Evolutionary conservation across 2,888 invertebrate genomes (phyloP).

Genomic region (Thelaira solivaga): DNA sequence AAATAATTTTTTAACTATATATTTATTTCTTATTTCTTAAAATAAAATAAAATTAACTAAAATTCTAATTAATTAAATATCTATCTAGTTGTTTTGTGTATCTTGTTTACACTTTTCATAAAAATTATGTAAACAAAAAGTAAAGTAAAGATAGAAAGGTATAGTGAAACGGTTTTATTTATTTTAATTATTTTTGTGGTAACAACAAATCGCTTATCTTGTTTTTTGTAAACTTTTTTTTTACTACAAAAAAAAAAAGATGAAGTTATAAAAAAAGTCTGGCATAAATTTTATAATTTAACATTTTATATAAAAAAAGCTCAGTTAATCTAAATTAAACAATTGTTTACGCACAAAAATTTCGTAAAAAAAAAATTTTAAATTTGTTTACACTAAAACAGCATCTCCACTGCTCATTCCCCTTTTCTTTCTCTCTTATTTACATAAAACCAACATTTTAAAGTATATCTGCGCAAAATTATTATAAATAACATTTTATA

Average conservation of each 20-base stretch:
- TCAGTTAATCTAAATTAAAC: slow-evolving; percentile 33
- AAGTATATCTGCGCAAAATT: slow-evolving; percentile 32
- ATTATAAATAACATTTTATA: no score
- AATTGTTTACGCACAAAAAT: slow-evolving; percentile 54
- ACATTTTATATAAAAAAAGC: slow-evolving; percentile 29
- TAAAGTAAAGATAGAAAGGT: no score
- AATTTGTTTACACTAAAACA: slow-evolving; percentile 9
- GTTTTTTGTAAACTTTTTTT: slow-evolving; percentile 17
- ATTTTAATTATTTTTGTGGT: no score
- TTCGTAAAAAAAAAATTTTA: slow-evolving; percentile 4
- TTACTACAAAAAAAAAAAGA: slow-evolving; percentile 9
- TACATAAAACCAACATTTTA: no score
- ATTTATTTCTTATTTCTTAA: no score
- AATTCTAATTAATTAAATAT: no score
- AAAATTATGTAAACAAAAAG: no score
- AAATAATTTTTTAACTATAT: no score
- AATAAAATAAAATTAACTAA: no score
- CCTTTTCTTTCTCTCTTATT: neutral
- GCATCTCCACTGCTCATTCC: neutral
- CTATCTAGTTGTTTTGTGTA: no score
- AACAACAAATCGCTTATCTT: neutral
- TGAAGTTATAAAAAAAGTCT: neutral
- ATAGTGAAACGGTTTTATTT: no score
- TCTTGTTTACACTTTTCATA: no score
- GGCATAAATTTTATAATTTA: slow-evolving; percentile 14